Evolutionary conservation across 1,140 invertebrate genomes (phyloP), one percentile per base, ranked within the genome.

Genomic region (Pseudomyrmex sp.): DNA sequence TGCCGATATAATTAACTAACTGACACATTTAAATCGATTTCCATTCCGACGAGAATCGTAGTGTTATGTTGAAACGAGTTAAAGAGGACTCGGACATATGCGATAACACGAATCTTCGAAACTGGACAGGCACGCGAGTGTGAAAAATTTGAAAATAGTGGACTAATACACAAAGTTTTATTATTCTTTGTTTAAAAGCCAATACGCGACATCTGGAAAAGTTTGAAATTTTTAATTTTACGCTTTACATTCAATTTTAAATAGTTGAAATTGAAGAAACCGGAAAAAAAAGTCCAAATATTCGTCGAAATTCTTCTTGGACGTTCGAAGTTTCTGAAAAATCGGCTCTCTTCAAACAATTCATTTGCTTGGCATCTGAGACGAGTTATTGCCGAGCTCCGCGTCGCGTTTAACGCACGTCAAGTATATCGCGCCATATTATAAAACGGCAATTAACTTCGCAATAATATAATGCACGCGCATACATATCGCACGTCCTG

Each of bases 401-500:
- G n/a, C 46, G 50, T 77, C 62, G 18, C 35, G 5, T 59, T 79
- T 58, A 69, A 79, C 48, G 15, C 52, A 44, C 50, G 7, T 66
- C 50, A 48, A 9, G 35, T 35, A 2, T 35, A 68, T 77, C 50
- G 13, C 13, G 50, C 1, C 4, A 52, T 59, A 69, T 69, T 79
- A 69, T 79, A 69, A 79, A 79, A 79, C 20, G 35, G 35, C 65
- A 79, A 79, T 79, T 79, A 77, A 68, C 26, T 68, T 20, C 26
- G 74, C 18, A 50, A 26, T 66, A 77, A 77, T 68, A 44, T 23
- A 26, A 15, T 50, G 72, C 20, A 18, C 9, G 26, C n/a, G 44
- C 12, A 44, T 35, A 50, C 9, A 23, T 8, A 4, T 20, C 13
- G 2, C 18, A 48, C 52, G 52, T 48, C 18, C n/a, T 59, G 20